Conservation (phyloP, 2,797 vertebrate species). For the Smutsia temminckii region DNA sequence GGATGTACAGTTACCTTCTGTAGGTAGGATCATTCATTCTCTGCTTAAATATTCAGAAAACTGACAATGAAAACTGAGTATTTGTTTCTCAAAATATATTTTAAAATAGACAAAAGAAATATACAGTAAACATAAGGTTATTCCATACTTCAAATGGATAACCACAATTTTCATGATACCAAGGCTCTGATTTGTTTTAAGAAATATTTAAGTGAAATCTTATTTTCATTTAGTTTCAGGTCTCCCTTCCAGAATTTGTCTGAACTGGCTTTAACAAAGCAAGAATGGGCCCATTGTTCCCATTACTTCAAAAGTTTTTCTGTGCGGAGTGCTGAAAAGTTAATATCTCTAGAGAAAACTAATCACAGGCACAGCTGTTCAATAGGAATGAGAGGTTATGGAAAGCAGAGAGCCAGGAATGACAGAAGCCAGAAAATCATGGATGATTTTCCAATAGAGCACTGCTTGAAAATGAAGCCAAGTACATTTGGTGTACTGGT, state of each 20-base stretch:
- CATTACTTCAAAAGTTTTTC: slow-evolving; percentile 73
- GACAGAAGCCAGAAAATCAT: slow-evolving; percentile 68
- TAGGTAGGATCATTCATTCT: background rate
- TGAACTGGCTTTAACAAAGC: slow-evolving; percentile 60
- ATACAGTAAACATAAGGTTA: slow-evolving; percentile 7
- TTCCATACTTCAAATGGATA: background rate
- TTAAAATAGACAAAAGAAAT: slow-evolving; percentile 37
- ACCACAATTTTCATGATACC: slow-evolving; percentile 23
- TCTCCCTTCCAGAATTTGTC: slow-evolving; percentile 54
- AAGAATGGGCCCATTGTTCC: slow-evolving; percentile 63
- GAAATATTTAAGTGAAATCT: slow-evolving; percentile 55
- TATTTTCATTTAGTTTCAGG: slow-evolving; percentile 56
- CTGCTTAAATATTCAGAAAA: background rate
- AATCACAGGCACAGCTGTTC: slow-evolving; percentile 78
- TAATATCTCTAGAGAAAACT: slow-evolving; percentile 71
- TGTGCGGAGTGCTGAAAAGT: slow-evolving; percentile 66
- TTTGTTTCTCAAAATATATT: slow-evolving; percentile 40
- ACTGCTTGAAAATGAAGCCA: slow-evolving; percentile 56
- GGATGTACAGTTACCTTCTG: background rate
- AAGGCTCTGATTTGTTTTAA: slow-evolving; percentile 53
- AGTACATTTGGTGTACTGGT: slow-evolving; percentile 61
- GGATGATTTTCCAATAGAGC: slow-evolving; percentile 70
- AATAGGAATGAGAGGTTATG: slow-evolving; percentile 61
- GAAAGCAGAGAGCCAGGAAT: slow-evolving; percentile 63
- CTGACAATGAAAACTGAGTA: background rate